Evolutionary conservation across 2,113 vertebrate species (phyloP), one percentile per base, ranked within the genome.

Genomic region (Hipposideros armiger): DNA sequence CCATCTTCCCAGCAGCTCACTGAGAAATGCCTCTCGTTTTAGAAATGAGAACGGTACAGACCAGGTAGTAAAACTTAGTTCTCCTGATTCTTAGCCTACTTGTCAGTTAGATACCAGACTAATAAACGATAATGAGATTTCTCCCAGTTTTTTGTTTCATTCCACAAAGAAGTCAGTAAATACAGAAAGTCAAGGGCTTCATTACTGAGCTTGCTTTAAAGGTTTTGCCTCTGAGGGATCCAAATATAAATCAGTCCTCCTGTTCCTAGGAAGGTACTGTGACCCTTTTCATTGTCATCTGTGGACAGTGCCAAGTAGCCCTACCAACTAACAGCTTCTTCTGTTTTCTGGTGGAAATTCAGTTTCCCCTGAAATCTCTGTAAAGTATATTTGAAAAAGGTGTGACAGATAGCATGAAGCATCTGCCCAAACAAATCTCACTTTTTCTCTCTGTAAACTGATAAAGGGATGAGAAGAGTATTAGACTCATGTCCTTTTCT

Each of bases 281-380:
- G 84, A 93, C 28, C 11, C 36, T 56, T 95, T 80, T 91, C 72
- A 72, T 60, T 91, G 60, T 82, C 40, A 52, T 72, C 28, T 94
- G 58, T 94, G 73, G 73, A 11, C 52, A 81, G 30, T 89, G 36
- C 78, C 60, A 80, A 20, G 20, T 64, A 87, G 56, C 32, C 30
- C 28, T 14, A 73, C 56, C 52, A 32, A 52, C 32, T n/a, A 69
- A 40, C 16, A 95, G 42, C 66, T 67, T 89, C n/a, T 87, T 80
- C 7, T 93, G 17, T 93, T 90, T 95, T 85, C 80, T 85, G 45
- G 50, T 92, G 15, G 84, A 90, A 84, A 84, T 90, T 86, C 19
- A 73, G 9, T 86, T 78, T 66, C 40, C 52, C 11, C 26, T 52
- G 50, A 80, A 54, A 81, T 94, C 24, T 22, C 19, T 85, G 24